phyloP scores from a whole-genome alignment of 2,888 invertebrate genomes.

The Apotomis capreana region DNA sequence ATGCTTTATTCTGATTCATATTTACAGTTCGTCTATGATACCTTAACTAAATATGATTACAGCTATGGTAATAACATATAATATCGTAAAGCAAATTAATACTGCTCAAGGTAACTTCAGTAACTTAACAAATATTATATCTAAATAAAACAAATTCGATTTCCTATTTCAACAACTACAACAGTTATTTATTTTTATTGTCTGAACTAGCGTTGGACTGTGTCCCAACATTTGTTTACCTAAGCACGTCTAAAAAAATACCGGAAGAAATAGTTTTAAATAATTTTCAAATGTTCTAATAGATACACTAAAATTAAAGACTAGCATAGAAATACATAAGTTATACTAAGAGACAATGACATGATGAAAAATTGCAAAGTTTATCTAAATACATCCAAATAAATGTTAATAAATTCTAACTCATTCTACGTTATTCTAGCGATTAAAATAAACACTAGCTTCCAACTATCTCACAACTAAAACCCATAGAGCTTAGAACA shows the following conservation, averaged over 20 bases:
- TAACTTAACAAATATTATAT: conserved; percentile 7
- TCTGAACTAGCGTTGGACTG: conserved; percentile 58
- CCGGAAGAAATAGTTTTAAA: conserved; percentile 46
- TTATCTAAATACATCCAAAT: conserved; percentile 17
- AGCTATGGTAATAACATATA: conserved; percentile 31
- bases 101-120: conserved; percentile 18
- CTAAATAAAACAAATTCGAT: conserved; percentile 32
- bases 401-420: conserved; percentile 13
- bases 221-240: conserved; percentile 51
- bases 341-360: conserved; percentile 16
- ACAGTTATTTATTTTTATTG: conserved; percentile 50
- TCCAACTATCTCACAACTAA: conserved; percentile 20
- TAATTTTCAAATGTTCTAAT: conserved; percentile 4
- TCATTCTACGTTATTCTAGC: conserved; percentile 25
- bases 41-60: conserved; percentile 33
- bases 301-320: conserved; percentile 47
- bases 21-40: conserved; percentile 46
- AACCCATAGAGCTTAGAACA: conserved; percentile 21
- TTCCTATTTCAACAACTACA: conserved; percentile 32
- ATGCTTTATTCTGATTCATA: conserved; percentile 73
- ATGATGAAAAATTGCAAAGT: conserved; percentile 18
- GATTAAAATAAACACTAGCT: conserved; percentile 35
- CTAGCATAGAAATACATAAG: conserved; percentile 45
- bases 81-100: conserved; percentile 22
- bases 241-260: conserved; percentile 45